Base-by-base conservation (phyloP, 2,113 vertebrate species). In the Apteryx mantelli region DNA sequence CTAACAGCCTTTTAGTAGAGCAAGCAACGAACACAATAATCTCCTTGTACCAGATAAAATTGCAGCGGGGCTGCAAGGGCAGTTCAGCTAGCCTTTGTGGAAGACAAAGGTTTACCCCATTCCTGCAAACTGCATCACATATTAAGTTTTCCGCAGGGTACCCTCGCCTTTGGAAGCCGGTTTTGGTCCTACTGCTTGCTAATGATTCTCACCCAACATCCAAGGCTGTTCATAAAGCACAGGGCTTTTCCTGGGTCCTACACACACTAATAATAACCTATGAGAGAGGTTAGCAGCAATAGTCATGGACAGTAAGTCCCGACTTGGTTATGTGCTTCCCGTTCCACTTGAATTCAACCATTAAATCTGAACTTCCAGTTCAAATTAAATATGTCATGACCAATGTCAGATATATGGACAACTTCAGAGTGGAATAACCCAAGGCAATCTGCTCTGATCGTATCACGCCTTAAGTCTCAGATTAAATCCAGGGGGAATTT, bases 341-440 rank as follows among this genome's bases (percentile, higher is more conserved):
- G 95, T 97, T 98, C 96, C 97, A 98, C 97, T 97, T 97, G 96
- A 97, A 91, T 98, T 97, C 97, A 97, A 96, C 97, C 96, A 97
- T 97, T 98, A 97, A 97, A 97, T 97, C 94, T 95, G 95, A 97
- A 97, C 97, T 98, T 98, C 97, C 95, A 97, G 95, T 94, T 97
- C 96, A 97, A 97, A 98, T 98, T 98, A 97, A 97, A 98, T 95
- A 97, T 98, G 97, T 97, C 97, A 98, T 95, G 97, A 95, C 96
- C 97, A 96, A 96, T 97, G 97, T 97, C 97, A 98, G 97, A 97
- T 97, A 98, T 97, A 97, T 97, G 97, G 96, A 98, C 97, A 98
- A 97, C 96, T 97, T 98, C 96, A 97, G 97, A 98, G 86, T 96
- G 86, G 97, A 98, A 98, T 98, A 97, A 97, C 97, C 96, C 97